phyloP scores from a whole-genome alignment of 2,888 invertebrate genomes.

The Clivina fossor region DNA sequence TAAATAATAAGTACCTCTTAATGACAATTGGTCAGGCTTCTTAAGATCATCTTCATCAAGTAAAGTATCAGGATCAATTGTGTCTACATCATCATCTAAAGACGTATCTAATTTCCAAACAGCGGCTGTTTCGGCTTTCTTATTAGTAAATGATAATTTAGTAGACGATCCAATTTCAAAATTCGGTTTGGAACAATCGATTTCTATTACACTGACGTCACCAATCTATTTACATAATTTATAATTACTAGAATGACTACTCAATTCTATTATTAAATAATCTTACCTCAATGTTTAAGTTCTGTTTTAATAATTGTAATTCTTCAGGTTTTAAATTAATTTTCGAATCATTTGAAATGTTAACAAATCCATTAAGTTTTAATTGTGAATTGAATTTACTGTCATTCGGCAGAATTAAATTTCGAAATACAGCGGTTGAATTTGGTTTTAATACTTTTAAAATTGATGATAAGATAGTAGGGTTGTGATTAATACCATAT shows the following conservation, averaged over 20 bases:
- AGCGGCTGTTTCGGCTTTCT: constrained; percentile 50
- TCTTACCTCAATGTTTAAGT: constrained; percentile 3
- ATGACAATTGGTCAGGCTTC: constrained; percentile 80
- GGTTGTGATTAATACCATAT: constrained; percentile 53
- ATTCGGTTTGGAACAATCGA: constrained; percentile 65
- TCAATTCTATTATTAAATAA: background rate
- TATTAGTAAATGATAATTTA: constrained; percentile 55
- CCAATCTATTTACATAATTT: constrained; percentile 29
- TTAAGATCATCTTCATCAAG: constrained; percentile 87
- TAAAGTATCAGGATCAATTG: constrained; percentile 85
- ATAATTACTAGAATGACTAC: constrained; percentile 7
- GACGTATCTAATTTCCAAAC: constrained; percentile 80
- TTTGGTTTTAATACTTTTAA: constrained; percentile 65
- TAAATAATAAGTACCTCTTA: constrained; percentile 69
- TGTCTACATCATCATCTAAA: constrained; percentile 70
- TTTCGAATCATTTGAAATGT: constrained; percentile 45
- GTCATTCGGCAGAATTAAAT: constrained; percentile 50
- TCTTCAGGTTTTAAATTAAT: constrained; percentile 32
- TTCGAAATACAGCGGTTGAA: constrained; percentile 60
- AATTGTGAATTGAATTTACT: constrained; percentile 52
- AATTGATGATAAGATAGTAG: constrained; percentile 57
- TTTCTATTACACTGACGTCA: constrained; percentile 41
- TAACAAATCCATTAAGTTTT: constrained; percentile 66
- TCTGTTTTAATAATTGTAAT: background rate
- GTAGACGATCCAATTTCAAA: constrained; percentile 71